Base-by-base conservation (phyloP, 2,888 invertebrate genomes). In the Teleiodes luculella region DNA sequence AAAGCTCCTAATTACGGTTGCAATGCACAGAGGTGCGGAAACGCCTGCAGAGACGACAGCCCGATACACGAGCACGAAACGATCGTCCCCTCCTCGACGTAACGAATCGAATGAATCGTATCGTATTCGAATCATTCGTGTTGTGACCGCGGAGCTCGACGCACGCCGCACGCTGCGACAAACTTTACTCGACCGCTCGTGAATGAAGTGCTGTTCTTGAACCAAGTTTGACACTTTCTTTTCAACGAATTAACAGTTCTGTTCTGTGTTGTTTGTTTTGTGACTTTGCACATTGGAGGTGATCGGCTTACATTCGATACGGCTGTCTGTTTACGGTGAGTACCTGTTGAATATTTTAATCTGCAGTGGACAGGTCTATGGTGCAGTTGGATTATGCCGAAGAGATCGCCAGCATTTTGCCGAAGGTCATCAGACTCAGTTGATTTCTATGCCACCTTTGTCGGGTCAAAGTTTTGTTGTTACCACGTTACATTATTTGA, bases 301-400 rank as follows among this genome's bases (percentile, higher is more conserved):
- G 79, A 77, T 78, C 76, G 67, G 79, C 80, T 82, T 81, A 79
- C 82, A 83, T 82, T 76, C 78, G 72, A 76, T 41, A 76, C 85
- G 70, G 75, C 74, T 77, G 78, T 74, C 78, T 80, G 80, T 83
- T 83, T 82, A 79, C 83, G 83, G 88, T 89, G 66, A 88, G 88
- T 87, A 79, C 80, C 68, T 67, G 71, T 79, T 82, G 74, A 73
- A 77, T 82, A 81, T 80, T 75, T 24, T 77, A 53, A 82, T 83
- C 73, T 82, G 77, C 78, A 72, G 76, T 67, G 70, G 28, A 28
- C 28, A 43, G 13, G 43, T 43, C 43, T 64, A 67, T 68, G 68
- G 71, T 73, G 78, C 81, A 80, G 78, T 78, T 83, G 83, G 84
- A 86, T 83, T 79, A 81, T 83, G 75, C 72, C 67, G 72, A 63